These are phyloP conservation scores for Kryptolebias marmoratus DNA, from an alignment of 2,113 vertebrate genomes.

Conservation along the genomic window DNA sequence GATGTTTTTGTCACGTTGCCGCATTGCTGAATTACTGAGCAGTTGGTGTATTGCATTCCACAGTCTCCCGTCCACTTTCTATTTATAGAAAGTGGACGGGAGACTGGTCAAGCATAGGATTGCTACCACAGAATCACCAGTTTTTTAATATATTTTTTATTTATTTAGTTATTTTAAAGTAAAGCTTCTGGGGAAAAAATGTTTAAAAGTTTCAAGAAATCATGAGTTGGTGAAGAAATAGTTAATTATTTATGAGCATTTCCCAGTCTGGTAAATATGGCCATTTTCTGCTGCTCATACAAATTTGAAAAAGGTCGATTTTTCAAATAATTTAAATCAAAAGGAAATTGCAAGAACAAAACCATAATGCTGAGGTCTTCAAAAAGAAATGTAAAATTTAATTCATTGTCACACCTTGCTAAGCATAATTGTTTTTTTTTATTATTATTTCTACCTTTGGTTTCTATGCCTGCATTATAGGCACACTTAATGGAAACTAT, in stretches of 20 bases:
- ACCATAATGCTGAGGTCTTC: not conserved
- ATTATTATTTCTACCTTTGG: not conserved
- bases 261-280: not conserved
- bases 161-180: not conserved
- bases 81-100: conserved; percentile 18
- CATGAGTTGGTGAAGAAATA: not conserved
- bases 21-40: conserved; percentile 8
- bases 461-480: conserved; percentile 26
- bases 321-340: conserved; percentile 1
- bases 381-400: conserved; percentile 16
- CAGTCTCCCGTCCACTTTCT: conserved; percentile 10
- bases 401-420: conserved; percentile 6
- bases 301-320: not conserved
- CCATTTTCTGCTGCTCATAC: conserved; percentile 9
- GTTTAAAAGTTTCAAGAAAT: conserved; percentile 7
- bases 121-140: not conserved
- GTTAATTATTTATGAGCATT: conserved; percentile 8
- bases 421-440: conserved; percentile 12
- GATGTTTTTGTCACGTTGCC: conserved; percentile 7
- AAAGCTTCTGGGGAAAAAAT: not conserved
- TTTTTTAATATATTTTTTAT: not conserved
- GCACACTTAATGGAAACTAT: conserved; percentile 30
- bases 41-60: not conserved
- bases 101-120: conserved; percentile 8
- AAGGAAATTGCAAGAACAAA: not conserved